Evolutionary conservation across 2,113 vertebrate genomes (phyloP).

Genomic region (Corythornis madagascariensis): DNA sequence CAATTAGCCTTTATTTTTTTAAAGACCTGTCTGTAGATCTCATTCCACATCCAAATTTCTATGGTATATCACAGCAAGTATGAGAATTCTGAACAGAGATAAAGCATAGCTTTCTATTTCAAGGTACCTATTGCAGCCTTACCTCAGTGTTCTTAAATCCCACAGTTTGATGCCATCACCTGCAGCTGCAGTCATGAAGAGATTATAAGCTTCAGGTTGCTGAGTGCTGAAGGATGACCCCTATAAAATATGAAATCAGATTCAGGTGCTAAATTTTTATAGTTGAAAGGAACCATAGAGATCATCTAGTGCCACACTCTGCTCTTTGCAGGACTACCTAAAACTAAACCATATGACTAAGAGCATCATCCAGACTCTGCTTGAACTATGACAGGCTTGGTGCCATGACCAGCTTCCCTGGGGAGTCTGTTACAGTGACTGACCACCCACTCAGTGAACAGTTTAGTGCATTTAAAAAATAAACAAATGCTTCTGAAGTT

Average conservation of each 20-base stretch:
- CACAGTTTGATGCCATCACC: slow-evolving; percentile 88
- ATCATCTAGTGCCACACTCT: not conserved
- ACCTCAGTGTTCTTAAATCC: slow-evolving; percentile 90
- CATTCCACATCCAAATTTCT: not conserved
- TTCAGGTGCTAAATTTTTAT: not conserved
- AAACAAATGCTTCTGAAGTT: not conserved
- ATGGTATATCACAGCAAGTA: not conserved
- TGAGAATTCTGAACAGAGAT: not conserved
- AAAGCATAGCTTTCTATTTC: not conserved
- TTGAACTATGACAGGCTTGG: not conserved
- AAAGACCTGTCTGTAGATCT: not conserved
- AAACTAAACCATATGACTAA: not conserved
- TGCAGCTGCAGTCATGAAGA: slow-evolving; percentile 84
- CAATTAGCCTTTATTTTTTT: not conserved
- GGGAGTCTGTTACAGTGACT: not conserved
- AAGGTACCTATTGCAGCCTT: not conserved
- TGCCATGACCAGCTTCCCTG: not conserved
- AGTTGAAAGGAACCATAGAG: not conserved
- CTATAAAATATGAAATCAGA: slow-evolving; percentile 65
- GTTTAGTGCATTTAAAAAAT: not conserved
- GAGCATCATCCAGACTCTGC: accelerated
- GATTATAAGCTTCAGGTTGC: slow-evolving; percentile 79
- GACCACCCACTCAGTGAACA: not conserved
- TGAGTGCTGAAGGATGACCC: slow-evolving; percentile 84
- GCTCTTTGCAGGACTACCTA: not conserved